phyloP scores from a whole-genome alignment of 1,140 invertebrate species.

The Catajapyx aquilonaris region DNA sequence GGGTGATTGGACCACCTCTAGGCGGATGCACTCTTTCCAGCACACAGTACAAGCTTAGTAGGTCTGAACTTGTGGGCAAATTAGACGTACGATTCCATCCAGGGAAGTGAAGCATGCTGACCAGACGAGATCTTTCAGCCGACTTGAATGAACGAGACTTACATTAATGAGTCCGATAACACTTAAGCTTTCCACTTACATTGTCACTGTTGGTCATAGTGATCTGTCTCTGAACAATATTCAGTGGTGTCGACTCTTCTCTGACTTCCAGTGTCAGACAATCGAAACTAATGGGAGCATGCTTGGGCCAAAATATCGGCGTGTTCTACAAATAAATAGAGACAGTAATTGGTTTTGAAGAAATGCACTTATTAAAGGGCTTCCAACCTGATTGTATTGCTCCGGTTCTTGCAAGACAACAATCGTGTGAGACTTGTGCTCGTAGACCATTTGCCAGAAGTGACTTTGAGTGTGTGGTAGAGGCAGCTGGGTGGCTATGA shows the following conservation, averaged over 20 bases:
- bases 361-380: neutral
- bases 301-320: neutral
- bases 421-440: slow-evolving; percentile 31
- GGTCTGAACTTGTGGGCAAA: neutral
- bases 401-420: slow-evolving; percentile 26
- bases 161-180: no score
- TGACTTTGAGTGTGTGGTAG: slow-evolving; percentile 26
- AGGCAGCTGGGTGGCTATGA: slow-evolving; percentile 28
- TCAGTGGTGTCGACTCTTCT: neutral
- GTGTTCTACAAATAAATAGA: neutral
- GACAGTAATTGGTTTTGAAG: no score
- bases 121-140: neutral
- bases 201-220: neutral
- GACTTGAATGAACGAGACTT: no score
- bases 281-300: neutral
- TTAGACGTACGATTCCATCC: neutral
- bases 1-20: neutral
- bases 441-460: slow-evolving; percentile 38
- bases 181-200: neutral
- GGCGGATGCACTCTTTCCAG: neutral
- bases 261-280: neutral
- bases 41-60: neutral
- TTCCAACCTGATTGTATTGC: neutral
- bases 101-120: neutral
- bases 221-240: neutral